Base-by-base conservation (phyloP, 2,888 invertebrate genomes). In the Melanchra persicariae region DNA sequence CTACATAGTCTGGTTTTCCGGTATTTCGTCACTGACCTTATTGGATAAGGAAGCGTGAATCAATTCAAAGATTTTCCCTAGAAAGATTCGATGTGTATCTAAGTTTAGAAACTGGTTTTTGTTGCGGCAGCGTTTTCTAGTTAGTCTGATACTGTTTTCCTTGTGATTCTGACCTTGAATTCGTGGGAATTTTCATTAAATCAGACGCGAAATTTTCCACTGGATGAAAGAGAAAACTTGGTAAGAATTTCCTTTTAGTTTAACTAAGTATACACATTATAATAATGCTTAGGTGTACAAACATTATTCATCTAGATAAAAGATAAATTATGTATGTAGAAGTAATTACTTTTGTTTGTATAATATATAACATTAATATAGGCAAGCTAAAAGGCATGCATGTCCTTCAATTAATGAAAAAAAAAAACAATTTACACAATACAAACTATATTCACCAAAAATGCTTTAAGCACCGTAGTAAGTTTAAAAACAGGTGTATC, bases 1-100 rank as follows among this genome's bases (percentile, higher is more conserved):
- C 19, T 22, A 10, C 10, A 34, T 64, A 24, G 47, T 43, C 10
- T 6, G 47, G 57, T 52, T 67, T 76, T 74, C 85, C 79, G 62
- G 82, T 74, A 70, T 84, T 75, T 70, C 67, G 10, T 19, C 34
- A 81, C 7, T 47, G 55, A 71, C 70, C 77, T 77, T 55, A 69
- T 49, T 43, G 43, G 22, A 62, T 45, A 47, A 82, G 77, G 81
- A 81, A 82, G 43, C 24, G 26, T 49, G 26, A 6, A 9, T 37
- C 34, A 49, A 43, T 58, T 37, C 40, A 22, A 66, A 40, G 59
- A 51, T 51, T 55, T 78, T 64, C 68, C 51, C 55, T 64, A 37
- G 60, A 49, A 64, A 69, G 19, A 70, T 68, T 68, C 12, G 54
- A 59, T 60, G 15, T 2, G 22, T 55, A 59, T 80, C 59, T 34